Conservation (phyloP, 2,888 invertebrate genomes). For the Helobdella robusta region DNA sequence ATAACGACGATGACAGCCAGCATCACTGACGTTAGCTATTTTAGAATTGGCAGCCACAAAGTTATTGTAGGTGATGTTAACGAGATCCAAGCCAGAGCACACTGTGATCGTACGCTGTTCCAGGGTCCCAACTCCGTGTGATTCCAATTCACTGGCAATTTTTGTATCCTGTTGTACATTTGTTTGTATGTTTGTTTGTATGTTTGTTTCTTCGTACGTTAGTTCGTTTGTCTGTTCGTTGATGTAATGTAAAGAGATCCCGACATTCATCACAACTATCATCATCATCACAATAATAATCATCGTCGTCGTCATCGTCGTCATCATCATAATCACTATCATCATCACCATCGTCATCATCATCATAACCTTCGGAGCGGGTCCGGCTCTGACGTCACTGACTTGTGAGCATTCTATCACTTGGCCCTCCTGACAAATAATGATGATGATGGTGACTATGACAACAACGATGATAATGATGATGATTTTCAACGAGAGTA, state of each 20-base stretch:
- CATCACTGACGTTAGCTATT: conserved; percentile 71
- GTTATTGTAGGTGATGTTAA: conserved; percentile 94
- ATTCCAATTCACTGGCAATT: conserved; percentile 42
- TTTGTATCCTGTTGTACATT: conserved; percentile 40
- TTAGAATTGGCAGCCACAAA: conserved; percentile 85
- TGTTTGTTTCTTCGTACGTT: not conserved
- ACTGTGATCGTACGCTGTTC: conserved; percentile 91
- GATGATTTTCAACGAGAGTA: too few relatives aligned
- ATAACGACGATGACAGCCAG: not conserved
- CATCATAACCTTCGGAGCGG: conserved; percentile 70
- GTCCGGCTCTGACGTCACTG: conserved; percentile 86
- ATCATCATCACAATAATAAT: conserved; percentile 28
- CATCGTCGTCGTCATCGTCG: conserved; percentile 28
- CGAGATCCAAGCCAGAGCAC: conserved; percentile 95
- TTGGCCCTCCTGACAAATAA: conserved; percentile 78
- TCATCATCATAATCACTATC: conserved; percentile 28
- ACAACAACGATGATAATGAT: too few relatives aligned
- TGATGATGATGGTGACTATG: not conserved
- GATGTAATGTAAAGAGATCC: not conserved
- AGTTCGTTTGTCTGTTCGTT: too few relatives aligned
- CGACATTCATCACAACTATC: not conserved
- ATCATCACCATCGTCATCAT: conserved; percentile 15
- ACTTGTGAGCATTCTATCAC: conserved; percentile 97
- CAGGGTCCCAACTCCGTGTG: conserved; percentile 71
- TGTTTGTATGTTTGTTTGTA: not conserved